These are phyloP conservation scores for Thymelicus acteon DNA, from an alignment of 2,888 invertebrate genomes.

Conservation along the genomic window DNA sequence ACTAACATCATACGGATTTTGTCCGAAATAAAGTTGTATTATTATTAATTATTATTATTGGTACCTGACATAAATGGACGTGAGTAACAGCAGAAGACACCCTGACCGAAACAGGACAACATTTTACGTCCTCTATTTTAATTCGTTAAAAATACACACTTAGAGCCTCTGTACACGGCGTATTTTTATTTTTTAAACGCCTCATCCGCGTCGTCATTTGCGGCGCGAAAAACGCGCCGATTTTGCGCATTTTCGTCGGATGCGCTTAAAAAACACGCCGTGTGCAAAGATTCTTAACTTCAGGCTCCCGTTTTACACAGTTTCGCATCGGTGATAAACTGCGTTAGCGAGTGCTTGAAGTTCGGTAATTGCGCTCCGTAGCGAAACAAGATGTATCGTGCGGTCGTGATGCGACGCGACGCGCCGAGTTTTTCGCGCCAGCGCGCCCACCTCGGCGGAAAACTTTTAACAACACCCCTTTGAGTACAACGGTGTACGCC, in stretches of 20 bases:
- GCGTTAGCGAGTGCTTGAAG: constrained; percentile 41
- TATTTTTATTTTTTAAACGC: too few relatives aligned
- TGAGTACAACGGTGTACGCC: not conserved
- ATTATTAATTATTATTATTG: too few relatives aligned
- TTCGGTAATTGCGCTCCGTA: constrained; percentile 43
- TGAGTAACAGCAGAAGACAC: too few relatives aligned
- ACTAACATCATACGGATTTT: too few relatives aligned
- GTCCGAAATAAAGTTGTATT: too few relatives aligned
- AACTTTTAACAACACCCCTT: constrained; percentile 13
- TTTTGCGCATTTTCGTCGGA: too few relatives aligned
- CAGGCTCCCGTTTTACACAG: constrained; percentile 27
- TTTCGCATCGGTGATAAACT: constrained; percentile 45
- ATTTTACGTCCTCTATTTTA: not conserved
- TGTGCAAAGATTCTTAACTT: not conserved
- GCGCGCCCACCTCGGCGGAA: not conserved
- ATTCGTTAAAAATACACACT: not conserved
- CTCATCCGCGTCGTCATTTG: too few relatives aligned
- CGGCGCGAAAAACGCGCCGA: too few relatives aligned
- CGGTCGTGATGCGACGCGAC: constrained; percentile 34
- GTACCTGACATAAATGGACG: too few relatives aligned
- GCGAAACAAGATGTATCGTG: constrained; percentile 40
- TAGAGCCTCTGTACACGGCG: too few relatives aligned
- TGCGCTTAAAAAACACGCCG: too few relatives aligned
- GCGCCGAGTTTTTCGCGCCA: constrained; percentile 16
- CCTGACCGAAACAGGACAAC: too few relatives aligned